Conservation (phyloP, 1,140 invertebrate genomes). For the Drosophila ogumai region DNA sequence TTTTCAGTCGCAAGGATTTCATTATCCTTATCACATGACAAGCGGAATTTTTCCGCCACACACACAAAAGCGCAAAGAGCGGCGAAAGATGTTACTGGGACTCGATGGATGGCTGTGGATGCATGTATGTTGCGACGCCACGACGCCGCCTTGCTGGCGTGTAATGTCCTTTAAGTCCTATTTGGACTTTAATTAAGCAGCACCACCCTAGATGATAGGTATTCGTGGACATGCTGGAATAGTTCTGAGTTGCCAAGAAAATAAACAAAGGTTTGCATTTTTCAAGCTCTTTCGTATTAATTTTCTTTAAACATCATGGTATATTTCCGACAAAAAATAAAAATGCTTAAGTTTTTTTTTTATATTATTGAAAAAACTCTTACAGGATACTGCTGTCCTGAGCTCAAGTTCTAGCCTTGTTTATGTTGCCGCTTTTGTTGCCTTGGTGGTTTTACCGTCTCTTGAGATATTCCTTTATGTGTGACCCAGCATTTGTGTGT, state of each 20-base stretch:
- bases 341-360: accelerated
- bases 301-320: too few relatives aligned
- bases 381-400: slow-evolving; percentile 29
- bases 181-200: slow-evolving; percentile 76
- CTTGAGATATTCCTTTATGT: slow-evolving; percentile 66
- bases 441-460: slow-evolving; percentile 66
- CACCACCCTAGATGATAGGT: slow-evolving; percentile 15
- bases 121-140: slow-evolving; percentile 31
- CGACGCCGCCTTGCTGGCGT: slow-evolving; percentile 45
- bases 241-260: background rate
- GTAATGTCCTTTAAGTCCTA: slow-evolving; percentile 76
- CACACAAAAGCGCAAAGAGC: slow-evolving; percentile 63
- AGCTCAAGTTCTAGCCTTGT: background rate
- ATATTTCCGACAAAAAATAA: too few relatives aligned
- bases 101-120: slow-evolving; percentile 18
- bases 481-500: background rate
- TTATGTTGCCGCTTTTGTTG: slow-evolving; percentile 29
- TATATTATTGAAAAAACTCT: too few relatives aligned
- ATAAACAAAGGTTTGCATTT: too few relatives aligned
- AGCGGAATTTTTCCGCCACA: slow-evolving; percentile 67
- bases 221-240: slow-evolving; percentile 2
- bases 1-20: slow-evolving; percentile 81
- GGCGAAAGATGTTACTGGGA: slow-evolving; percentile 53
- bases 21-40: slow-evolving; percentile 84
- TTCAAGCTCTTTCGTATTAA: too few relatives aligned